These are phyloP conservation scores for Synanthedon tipuliformis DNA, from an alignment of 2,888 invertebrate genomes.

Conservation along the genomic window DNA sequence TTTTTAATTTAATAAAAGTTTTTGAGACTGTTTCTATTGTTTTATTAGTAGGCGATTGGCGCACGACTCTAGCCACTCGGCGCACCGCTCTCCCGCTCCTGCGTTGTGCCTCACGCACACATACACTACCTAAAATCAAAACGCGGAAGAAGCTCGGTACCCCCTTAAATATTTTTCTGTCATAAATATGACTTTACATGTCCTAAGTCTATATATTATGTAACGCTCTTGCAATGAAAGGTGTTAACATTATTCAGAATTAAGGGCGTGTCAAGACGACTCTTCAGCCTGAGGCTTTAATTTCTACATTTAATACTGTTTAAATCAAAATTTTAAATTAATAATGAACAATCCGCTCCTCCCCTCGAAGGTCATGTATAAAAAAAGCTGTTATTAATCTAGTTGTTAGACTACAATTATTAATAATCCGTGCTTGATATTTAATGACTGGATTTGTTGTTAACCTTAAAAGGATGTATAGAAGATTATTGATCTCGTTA, in stretches of 20 bases:
- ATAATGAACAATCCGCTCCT: neutral
- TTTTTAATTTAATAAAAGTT: too few relatives aligned
- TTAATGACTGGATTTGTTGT: neutral
- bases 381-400: neutral
- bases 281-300: slow-evolving; percentile 8
- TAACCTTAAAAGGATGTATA: neutral
- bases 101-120: too few relatives aligned
- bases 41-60: too few relatives aligned
- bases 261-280: slow-evolving; percentile 15
- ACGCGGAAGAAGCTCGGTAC: too few relatives aligned
- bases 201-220: neutral
- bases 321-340: neutral
- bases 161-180: neutral
- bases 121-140: too few relatives aligned
- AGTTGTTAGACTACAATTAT: neutral
- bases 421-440: neutral
- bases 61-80: too few relatives aligned
- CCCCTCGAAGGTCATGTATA: neutral
- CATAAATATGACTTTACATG: neutral
- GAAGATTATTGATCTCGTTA: too few relatives aligned
- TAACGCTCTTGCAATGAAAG: slow-evolving; percentile 9
- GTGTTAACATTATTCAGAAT: slow-evolving; percentile 19
- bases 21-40: too few relatives aligned
- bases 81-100: too few relatives aligned
- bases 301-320: neutral